A percentile compares a stretch with the other conserved stretches of the same genome.
Evolutionary conservation across 2,797 vertebrate species (phyloP).

Genomic region (Iguana delicatissima): DNA sequence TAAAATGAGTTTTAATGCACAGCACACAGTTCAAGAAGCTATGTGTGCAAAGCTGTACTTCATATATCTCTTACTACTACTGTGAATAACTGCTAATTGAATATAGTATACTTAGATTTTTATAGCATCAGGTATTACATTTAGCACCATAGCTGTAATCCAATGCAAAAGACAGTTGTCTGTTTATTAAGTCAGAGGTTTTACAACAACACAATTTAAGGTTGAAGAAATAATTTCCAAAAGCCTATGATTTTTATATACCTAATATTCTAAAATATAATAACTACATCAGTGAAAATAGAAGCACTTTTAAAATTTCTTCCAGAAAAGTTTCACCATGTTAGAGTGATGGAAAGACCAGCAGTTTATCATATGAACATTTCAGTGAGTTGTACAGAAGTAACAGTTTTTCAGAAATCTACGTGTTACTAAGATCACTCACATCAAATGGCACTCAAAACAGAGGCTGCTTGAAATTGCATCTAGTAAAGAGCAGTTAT

Average conservation of each 20-base stretch:
- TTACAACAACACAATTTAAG: neutral
- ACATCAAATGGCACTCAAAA: neutral
- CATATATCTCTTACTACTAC: neutral
- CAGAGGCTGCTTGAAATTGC: neutral
- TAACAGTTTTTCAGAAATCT: neutral
- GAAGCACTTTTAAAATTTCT: neutral
- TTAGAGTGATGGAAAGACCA: neutral
- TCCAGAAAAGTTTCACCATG: neutral
- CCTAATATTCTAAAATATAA: neutral
- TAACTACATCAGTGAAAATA: neutral
- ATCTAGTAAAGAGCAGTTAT: neutral
- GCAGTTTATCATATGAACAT: neutral
- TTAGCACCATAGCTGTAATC: neutral
- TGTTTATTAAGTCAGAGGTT: constrained; percentile 31
- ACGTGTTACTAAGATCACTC: neutral
- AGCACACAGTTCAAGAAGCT: constrained; percentile 17
- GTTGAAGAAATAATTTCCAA: neutral
- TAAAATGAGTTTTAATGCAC: constrained; percentile 10
- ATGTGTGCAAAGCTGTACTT: constrained; percentile 2
- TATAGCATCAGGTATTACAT: constrained; percentile 30
- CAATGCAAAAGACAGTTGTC: constrained; percentile 41
- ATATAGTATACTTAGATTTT: neutral
- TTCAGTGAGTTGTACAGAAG: neutral
- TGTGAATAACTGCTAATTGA: constrained; percentile 20
- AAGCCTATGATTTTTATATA: neutral